Evolutionary conservation across 1,140 invertebrate genomes (phyloP).

Genomic region (Epicauta chinensis): DNA sequence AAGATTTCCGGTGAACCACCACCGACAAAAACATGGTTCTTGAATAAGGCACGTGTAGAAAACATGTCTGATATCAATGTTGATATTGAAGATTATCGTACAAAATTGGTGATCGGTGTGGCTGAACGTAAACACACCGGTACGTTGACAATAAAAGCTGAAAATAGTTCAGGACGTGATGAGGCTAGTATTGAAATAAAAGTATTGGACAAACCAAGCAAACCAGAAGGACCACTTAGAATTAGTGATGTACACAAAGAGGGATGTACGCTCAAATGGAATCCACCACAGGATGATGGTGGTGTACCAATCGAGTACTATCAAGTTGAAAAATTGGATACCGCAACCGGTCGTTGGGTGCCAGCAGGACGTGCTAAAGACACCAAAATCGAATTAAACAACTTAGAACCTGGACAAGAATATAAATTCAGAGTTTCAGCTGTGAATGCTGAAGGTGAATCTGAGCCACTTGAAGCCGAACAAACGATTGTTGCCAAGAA

Average conservation of each 20-base stretch:
- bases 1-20: slow-evolving; percentile 87
- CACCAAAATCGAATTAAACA: slow-evolving; percentile 76
- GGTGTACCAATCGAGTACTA: slow-evolving; percentile 89
- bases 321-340: slow-evolving; percentile 85
- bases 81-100: slow-evolving; percentile 79
- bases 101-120: slow-evolving; percentile 69
- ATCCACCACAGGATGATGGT: slow-evolving; percentile 85
- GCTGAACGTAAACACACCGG: slow-evolving; percentile 78
- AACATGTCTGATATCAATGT: slow-evolving; percentile 65
- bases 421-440: slow-evolving; percentile 96
- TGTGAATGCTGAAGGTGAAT: slow-evolving; percentile 92
- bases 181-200: slow-evolving; percentile 84
- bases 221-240: slow-evolving; percentile 88
- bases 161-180: slow-evolving; percentile 86
- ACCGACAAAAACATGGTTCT: slow-evolving; percentile 76
- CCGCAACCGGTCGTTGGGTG: slow-evolving; percentile 77
- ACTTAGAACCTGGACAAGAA: slow-evolving; percentile 83
- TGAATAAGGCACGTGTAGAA: slow-evolving; percentile 71
- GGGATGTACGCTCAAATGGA: slow-evolving; percentile 90
- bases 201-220: slow-evolving; percentile 80
- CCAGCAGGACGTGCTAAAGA: slow-evolving; percentile 73
- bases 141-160: slow-evolving; percentile 78
- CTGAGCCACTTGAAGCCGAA: slow-evolving; percentile 84
- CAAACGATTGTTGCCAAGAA: slow-evolving; percentile 93
- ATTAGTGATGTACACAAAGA: slow-evolving; percentile 87